Conservation (phyloP, 2,797 vertebrate genomes). For the Poecilia picta region DNA sequence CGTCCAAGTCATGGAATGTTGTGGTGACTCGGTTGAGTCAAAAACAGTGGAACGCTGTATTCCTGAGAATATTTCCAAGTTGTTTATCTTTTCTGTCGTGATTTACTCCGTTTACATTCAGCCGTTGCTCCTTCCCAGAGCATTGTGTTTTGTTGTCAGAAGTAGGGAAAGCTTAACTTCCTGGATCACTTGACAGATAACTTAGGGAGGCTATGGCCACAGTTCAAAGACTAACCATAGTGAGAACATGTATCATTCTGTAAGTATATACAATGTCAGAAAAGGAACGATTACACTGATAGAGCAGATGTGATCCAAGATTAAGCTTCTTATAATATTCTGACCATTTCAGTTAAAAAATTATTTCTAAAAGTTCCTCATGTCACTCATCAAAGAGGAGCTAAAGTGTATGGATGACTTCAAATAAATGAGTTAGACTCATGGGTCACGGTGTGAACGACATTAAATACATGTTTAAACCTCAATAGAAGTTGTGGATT, state of each 20-base stretch:
- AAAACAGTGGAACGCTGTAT: conserved; percentile 18
- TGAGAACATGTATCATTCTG: neutral
- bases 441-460: neutral
- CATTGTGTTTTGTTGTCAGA: conserved; percentile 15
- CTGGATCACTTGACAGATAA: neutral
- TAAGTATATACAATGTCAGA: neutral
- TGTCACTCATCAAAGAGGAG: neutral
- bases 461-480: neutral
- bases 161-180: neutral
- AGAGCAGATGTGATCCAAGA: neutral
- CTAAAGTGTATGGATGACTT: neutral
- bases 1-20: conserved; percentile 36
- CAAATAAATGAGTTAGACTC: neutral
- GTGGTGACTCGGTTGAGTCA: conserved; percentile 14
- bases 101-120: conserved; percentile 38
- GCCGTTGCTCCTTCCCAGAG: neutral
- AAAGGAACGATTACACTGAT: neutral
- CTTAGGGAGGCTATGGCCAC: neutral
- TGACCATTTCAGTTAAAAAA: neutral
- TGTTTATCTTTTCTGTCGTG: conserved; percentile 24
- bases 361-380: neutral
- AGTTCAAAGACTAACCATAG: conserved; percentile 10
- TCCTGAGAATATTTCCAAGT: conserved; percentile 43
- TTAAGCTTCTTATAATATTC: neutral
- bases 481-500: neutral